Conservation (phyloP, 2,113 vertebrate species). For the Sciurus niger region DNA sequence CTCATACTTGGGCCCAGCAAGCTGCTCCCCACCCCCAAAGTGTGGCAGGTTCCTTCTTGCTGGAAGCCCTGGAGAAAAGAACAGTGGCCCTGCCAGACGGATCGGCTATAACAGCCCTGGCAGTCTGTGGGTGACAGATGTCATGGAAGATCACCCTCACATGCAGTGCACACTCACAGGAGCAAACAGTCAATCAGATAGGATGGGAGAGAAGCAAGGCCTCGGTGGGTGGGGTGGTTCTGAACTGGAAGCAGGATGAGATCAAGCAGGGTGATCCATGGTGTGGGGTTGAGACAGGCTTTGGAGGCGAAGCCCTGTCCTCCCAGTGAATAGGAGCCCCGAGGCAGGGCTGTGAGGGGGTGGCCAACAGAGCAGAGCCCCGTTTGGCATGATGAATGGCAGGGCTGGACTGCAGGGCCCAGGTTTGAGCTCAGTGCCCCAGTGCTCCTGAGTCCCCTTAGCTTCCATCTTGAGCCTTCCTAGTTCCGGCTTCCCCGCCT, state of each 20-base stretch:
- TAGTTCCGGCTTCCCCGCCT: neutral
- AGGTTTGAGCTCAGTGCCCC: neutral
- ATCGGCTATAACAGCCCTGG: neutral
- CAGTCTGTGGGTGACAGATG: neutral
- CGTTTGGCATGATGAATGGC: neutral
- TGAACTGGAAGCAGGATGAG: neutral
- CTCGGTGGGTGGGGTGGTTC: neutral
- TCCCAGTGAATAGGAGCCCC: neutral
- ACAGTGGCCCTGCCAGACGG: neutral
- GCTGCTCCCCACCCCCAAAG: neutral
- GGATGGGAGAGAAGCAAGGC: neutral
- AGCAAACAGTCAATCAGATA: neutral
- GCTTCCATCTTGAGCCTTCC: neutral
- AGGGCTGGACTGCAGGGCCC: fast-evolving
- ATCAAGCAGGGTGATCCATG: neutral
- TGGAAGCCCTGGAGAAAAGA: neutral
- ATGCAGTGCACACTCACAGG: fast-evolving
- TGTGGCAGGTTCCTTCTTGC: neutral
- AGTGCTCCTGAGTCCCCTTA: neutral
- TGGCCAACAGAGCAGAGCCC: neutral
- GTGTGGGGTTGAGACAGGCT: neutral
- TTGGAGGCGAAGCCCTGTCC: neutral
- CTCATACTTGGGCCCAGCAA: neutral
- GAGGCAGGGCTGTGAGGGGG: neutral
- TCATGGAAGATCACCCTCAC: neutral